Evolutionary conservation across 1,140 invertebrate genomes (phyloP), one percentile per base, ranked within the genome.

Genomic region (Polyergus mexicanus): DNA sequence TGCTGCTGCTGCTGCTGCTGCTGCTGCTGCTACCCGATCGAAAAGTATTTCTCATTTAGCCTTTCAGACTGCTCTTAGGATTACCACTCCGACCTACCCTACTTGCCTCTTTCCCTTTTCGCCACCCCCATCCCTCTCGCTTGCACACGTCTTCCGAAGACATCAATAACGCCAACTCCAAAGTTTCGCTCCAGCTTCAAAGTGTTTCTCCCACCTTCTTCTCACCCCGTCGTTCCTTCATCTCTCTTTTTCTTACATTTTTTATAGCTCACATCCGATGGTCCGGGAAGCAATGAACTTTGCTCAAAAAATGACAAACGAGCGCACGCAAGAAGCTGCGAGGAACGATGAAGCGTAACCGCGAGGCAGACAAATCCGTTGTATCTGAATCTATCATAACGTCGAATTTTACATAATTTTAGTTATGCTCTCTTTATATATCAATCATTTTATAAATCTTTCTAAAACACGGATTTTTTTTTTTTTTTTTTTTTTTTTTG

Each of bases 1-100:
- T 60, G 86, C 83, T 74, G 81, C 81, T 71, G 16, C 80, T 47
- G 22, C 68, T 35, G 28, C 69, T 56, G 32, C 51, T 41, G 56
- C n/a, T n/a, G n/a, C n/a, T 28, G 80, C 85, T 65, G 84, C 78
- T 72, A 25, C 76, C 87, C 87, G 92, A 94, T 94, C 93, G 93
- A 90, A 94, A 94, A 94, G 92, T 94, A 94, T 94, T 94, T 94
- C 93, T 94, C 93, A 94, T 94, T 94, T 94, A 92, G 91, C 88
- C 89, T 94, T 93, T 91, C 90, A 93, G 87, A 74, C 85, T 89
- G 84, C 90, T 88, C 92, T 92, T 89, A 89, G 93, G 93, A 94
- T 93, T 94, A 94, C 89, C 87, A 69, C 47, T 10, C n/a, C 85
- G 44, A 87, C 76, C 83, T 2, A 44, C 74, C 54, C 69, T 51